Conservation (phyloP, 2,797 vertebrate species). For the Eleutherodactylus coqui region DNA sequence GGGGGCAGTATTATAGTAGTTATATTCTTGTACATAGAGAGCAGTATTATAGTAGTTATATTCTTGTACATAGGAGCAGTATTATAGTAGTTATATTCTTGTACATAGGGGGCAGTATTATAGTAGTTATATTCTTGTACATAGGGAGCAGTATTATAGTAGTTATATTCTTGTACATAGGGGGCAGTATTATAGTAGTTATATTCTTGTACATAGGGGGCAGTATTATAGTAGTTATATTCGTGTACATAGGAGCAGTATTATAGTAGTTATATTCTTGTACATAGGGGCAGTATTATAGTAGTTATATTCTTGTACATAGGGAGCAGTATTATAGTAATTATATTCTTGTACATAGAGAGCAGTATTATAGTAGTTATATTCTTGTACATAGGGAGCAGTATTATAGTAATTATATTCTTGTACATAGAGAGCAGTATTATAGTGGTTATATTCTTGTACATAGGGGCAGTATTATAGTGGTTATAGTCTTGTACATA, state of each 20-base stretch:
- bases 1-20: neutral
- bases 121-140: constrained; percentile 1
- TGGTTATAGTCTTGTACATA: neutral
- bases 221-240: constrained; percentile 7
- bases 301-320: constrained; percentile 13
- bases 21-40: neutral
- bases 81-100: constrained; percentile 11
- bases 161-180: constrained; percentile 2
- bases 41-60: constrained; percentile 2
- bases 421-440: neutral
- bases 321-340: neutral
- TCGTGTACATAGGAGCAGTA: neutral
- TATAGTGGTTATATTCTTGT: constrained; percentile 5
- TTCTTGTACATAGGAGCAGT: neutral
- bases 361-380: constrained; percentile 1
- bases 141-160: neutral
- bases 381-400: neutral
- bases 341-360: constrained; percentile 10
- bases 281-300: constrained; percentile 3
- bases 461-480: neutral
- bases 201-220: neutral
- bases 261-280: constrained; percentile 7
- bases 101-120: neutral
- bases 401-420: constrained; percentile 4
- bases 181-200: neutral